Base-by-base conservation (phyloP, 2,113 vertebrate species). In the Hiodon alosoides region DNA sequence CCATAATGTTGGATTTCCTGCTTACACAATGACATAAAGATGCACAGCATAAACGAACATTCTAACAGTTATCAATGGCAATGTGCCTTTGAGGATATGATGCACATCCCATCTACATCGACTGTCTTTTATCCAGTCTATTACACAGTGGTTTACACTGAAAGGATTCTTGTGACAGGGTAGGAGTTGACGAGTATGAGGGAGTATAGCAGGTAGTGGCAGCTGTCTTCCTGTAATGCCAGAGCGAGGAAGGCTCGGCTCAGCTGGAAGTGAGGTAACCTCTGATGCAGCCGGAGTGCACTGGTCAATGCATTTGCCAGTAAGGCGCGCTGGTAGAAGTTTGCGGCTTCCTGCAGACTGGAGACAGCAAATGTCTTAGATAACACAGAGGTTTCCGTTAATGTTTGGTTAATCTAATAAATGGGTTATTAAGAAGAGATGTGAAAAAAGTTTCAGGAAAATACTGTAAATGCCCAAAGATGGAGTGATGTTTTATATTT, bases 151-250 rank as follows among this genome's bases (percentile, higher is more conserved):
- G 31, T 31, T 31, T 31, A 31, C 31, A 31, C 31, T 31, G 31
- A 31, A 31, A 95, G 95, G 97, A 99, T 99, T 98, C 96, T 98
- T 60, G 97, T 98, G 81, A 99, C 95, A 51, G 97, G 97, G 81
- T 98, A 95, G 67, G 97, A 98, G 87, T 99, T 99, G 84, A 99
- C 97, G 77, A 99, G 94, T 86, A 99, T 99, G 83, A 99, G 95
- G 0, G 97, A 98, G 82, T 96, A 99, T 5, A 99, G 81, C 82
- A 99, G 92, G 85, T 99, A 99, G 83, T 99, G 97, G 80, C 97
- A 98, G 91, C 97, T 98, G 86, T 99, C 97, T 77, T 99, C 97
- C 79, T 97, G 87, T 72, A 99, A 89, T 60, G 96, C 97, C 87
- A 98, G 96, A 7, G 93, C 92, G 84, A 99, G 85, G 85, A 99